Evolutionary conservation across 2,888 invertebrate genomes (phyloP), one percentile per base, ranked within the genome.

Genomic region (Patella pellucida): DNA sequence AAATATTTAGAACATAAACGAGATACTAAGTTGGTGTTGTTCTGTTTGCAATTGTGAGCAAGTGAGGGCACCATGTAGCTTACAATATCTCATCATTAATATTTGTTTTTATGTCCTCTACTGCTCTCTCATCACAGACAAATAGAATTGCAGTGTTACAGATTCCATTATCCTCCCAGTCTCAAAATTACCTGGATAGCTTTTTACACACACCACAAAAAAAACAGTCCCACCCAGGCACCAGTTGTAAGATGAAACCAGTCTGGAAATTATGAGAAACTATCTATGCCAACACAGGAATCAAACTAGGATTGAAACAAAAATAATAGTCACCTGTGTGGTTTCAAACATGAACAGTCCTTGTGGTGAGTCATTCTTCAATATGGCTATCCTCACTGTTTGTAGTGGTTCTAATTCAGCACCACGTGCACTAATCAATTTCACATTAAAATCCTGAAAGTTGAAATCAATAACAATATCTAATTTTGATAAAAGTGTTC

Each of bases 331-430:
- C 52, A 89, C 90, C 84, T 85, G 81, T 23, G 82, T 73, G n/a
- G 83, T 82, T 4, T 81, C 79, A 81, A 90, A 89, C 76, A 86
- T 83, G 78, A 90, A 89, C n/a, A 89, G 77, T 50, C 90, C 90
- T 80, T 84, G 86, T 23, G 90, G 90, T 7, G 90, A 89, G 77
- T 90, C 89, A 82, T 89, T 90, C 76, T 89, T 88, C 70, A 87
- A 71, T 50, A 90, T 90, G 68, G 87, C 90, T 7, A 90, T 84
- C 56, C 85, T 82, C 0, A 89, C 87, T 67, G 80, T 73, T n/a
- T 73, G 81, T 1, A 74, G 68, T 1, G 82, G 74, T 2, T 90
- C 90, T 0, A 90, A 68, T 15, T 81, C 79, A 9, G 84, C 85
- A 27, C 88, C 89, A 71, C 81, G 85, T 23, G 89, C 87, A 69